Evolutionary conservation across 2,797 vertebrate genomes (phyloP), one percentile per base, ranked within the genome.

Genomic region (Philypnodon macrostomus): DNA sequence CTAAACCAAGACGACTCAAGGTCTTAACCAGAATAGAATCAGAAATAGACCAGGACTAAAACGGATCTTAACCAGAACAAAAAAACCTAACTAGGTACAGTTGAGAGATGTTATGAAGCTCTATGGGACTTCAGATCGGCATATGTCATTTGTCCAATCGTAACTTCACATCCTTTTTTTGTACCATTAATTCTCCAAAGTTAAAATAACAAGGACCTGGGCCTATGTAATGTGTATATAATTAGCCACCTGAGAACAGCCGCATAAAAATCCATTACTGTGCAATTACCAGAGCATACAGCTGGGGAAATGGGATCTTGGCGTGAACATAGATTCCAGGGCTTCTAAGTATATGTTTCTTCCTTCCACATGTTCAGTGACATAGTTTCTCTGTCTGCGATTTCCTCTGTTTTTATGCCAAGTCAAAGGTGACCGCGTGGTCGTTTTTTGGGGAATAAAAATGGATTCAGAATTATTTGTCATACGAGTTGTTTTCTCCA

Each of bases 171-270:
- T 85, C 57, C 47, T 48, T 44, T 40, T 14, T 75, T 84, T 84
- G 77, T 85, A 85, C 81, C 81, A 80, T 90, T 88, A 89, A 90
- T 89, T 87, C 81, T 72, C 73, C 41, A 61, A 84, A 83, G 88
- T 85, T 84, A 88, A 86, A 89, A 90, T 83, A 90, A 91, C 87
- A 89, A 83, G 76, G 60, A 81, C 75, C 83, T 40, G 16, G 83
- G 75, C 76, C 77, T 84, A 85, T 91, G 88, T 90, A 89, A 89
- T 88, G 82, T 86, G 87, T 87, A 79, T 89, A 81, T 90, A 90
- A 91, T 91, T 90, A 90, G 85, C 82, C 85, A 90, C 87, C 86
- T 87, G 88, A 91, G 87, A 87, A 72, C 81, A 84, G 83, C 86
- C 80, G 85, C 85, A 90, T 91, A 88, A 89, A 90, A 89, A 87